Base-by-base conservation (phyloP, 2,888 invertebrate species). In the Drosophila nr. fundita region DNA sequence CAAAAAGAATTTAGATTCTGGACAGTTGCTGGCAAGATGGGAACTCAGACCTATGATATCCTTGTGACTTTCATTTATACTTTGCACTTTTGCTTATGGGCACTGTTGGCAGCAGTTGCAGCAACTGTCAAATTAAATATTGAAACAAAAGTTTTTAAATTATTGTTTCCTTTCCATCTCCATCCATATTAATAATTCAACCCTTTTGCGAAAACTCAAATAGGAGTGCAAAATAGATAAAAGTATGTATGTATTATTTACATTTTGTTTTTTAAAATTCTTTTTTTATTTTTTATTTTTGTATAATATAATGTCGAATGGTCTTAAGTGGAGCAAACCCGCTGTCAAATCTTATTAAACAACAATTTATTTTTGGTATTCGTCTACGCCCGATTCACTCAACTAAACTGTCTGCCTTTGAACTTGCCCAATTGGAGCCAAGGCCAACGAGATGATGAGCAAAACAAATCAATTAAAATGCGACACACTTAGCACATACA, bases 391-490 rank as follows among this genome's bases (percentile, higher is more conserved):
- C 53, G 45, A 57, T 71, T 71, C 76, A 68, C 65, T 72, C 72
- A 71, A 71, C 67, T 76, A 83, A 83, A 81, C 81, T 83, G 81
- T 84, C 83, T 78, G 57, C 78, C 59, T 65, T 45, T 48, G 87
- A 73, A 71, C 69, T 80, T 76, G 79, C 42, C 62, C 62, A 29
- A 65, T 59, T 53, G 32, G 38, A 67, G 64, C 68, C 74, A 71
- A 87, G 78, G 77, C 85, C 68, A 76, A 68, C 40, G 38, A 29
- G 52, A 27, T 11, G 52, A 53, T 36, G 29, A 60, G 73, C 78
- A 89, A 80, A 89, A 89, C 87, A 87, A 87, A 87, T 89, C 87
- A 87, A 87, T 89, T 85, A 87, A 87, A 85, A 85, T 75, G 81
- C 63, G 54, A 64, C 57, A 64, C 67, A 61, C 66, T 64, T 45